Evolutionary conservation across 92 coral and sea anemone genomes (phyloP).

Genomic region (Muricea muricata): DNA sequence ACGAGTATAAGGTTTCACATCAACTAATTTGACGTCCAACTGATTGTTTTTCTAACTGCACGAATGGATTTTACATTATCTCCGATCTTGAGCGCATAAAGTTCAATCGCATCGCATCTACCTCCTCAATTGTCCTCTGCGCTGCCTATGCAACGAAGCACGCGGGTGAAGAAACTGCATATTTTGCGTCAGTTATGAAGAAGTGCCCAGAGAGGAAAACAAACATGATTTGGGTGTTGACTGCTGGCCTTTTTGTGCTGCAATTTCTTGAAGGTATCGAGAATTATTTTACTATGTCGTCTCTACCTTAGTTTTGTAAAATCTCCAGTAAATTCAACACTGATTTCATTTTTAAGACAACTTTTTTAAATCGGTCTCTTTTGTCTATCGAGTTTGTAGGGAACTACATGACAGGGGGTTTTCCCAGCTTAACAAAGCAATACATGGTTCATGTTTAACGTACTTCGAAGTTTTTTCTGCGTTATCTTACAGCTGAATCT

Average conservation of each 20-base stretch:
- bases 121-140: background rate
- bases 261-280: conserved; percentile 1
- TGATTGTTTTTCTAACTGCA: conserved; percentile 24
- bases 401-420: no score
- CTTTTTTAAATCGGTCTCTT: no score
- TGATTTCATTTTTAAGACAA: no score
- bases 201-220: background rate
- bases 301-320: background rate
- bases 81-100: background rate
- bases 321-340: background rate
- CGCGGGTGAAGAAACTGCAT: background rate
- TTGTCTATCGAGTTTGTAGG: no score
- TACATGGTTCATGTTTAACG: no score
- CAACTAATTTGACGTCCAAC: background rate
- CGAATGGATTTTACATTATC: conserved; percentile 35
- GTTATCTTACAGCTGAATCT: no score
- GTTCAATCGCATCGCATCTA: background rate
- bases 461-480: no score
- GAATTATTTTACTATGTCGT: background rate
- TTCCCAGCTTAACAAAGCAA: no score
- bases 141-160: background rate
- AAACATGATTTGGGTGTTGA: background rate
- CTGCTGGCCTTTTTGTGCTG: background rate
- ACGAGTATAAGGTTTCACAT: conserved; percentile 22
- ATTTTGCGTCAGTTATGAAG: background rate